phyloP scores from a whole-genome alignment of 2,797 vertebrate genomes.

The Squalus acanthias region DNA sequence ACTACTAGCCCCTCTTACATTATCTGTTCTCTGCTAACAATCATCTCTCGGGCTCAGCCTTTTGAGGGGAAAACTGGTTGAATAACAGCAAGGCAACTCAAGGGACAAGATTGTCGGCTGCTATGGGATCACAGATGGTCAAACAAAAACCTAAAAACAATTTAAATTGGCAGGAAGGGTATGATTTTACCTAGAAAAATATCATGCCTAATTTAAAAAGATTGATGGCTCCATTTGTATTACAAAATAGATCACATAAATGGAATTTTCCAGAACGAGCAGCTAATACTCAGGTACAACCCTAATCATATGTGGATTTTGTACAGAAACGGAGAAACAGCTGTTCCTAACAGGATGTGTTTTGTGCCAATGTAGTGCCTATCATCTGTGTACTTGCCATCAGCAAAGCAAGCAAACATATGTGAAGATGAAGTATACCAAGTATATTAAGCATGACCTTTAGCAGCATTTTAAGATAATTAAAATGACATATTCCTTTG shows the following conservation, averaged over 20 bases:
- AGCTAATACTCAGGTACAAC: conserved; percentile 21
- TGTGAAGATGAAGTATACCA: not conserved
- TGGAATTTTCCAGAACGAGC: not conserved
- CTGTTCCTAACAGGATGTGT: not conserved
- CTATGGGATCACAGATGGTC: conserved; percentile 4
- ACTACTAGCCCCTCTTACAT: not conserved
- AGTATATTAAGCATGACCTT: not conserved
- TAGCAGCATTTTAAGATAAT: not conserved
- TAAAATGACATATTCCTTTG: not conserved
- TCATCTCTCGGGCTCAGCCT: not conserved
- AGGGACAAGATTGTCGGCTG: not conserved
- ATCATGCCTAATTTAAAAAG: conserved; percentile 14
- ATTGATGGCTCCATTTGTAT: not conserved
- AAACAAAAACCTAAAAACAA: not conserved
- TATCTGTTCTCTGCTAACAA: not conserved
- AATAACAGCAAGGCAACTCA: not conserved
- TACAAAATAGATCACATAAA: conserved; percentile 12
- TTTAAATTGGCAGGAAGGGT: conserved; percentile 5
- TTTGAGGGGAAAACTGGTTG: conserved; percentile 5
- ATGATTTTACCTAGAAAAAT: conserved; percentile 23
- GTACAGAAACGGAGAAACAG: not conserved
- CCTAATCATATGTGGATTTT: not conserved
- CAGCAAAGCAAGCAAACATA: not conserved
- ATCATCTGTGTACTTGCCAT: not conserved
- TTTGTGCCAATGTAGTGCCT: not conserved